Conservation (phyloP, 2,113 vertebrate species). For the Eonycteris spelaea region DNA sequence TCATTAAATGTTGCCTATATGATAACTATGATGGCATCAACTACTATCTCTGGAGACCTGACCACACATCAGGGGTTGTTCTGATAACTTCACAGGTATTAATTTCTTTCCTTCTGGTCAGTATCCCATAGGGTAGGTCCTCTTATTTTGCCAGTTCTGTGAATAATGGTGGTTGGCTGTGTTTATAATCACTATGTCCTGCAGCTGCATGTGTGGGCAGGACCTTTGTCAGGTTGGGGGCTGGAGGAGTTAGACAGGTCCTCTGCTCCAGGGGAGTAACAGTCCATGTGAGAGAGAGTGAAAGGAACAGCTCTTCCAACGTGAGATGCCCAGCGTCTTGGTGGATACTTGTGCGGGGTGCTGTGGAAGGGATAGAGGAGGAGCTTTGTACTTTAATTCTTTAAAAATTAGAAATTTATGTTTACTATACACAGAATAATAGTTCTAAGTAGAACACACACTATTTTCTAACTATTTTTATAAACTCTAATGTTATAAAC, state of each 20-base stretch:
- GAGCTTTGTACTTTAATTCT: not conserved
- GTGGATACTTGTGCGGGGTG: not conserved
- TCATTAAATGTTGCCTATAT: not conserved
- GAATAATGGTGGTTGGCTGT: not conserved
- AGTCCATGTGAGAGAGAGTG: not conserved
- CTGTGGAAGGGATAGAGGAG: not conserved
- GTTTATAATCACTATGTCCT: not conserved
- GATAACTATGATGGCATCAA: not conserved
- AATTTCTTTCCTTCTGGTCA: not conserved
- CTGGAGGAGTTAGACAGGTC: not conserved
- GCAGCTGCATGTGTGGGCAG: not conserved
- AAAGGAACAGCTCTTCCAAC: not conserved
- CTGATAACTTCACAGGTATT: not conserved
- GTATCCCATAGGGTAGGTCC: accelerated
- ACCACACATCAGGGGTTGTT: not conserved
- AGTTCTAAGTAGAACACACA: not conserved
- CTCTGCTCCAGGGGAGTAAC: not conserved
- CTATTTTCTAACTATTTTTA: not conserved
- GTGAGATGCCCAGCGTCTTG: not conserved
- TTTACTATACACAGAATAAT: not conserved
- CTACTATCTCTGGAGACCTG: not conserved
- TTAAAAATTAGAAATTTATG: not conserved
- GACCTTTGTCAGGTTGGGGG: not conserved
- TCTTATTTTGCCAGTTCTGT: not conserved
- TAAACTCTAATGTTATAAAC: not conserved